Conservation (phyloP, 2,113 vertebrate genomes). For the Catharus minimus region DNA sequence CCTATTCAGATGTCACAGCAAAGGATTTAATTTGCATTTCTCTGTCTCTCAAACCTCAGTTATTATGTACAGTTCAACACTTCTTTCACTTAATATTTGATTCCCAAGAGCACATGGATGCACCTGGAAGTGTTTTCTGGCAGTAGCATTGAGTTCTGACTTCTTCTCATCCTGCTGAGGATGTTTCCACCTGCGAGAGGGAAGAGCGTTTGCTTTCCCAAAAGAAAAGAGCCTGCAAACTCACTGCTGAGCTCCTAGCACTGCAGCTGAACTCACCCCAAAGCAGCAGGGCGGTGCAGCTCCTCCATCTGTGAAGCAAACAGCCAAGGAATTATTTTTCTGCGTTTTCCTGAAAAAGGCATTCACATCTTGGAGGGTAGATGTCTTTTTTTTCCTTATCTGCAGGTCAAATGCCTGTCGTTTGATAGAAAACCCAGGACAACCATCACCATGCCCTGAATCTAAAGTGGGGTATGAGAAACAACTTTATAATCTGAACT, state of each 20-base stretch:
- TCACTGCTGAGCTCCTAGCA: background rate
- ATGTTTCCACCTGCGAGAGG: background rate
- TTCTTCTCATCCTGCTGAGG: background rate
- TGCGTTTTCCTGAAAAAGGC: background rate
- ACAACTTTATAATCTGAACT: background rate
- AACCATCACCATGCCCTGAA: fast-evolving
- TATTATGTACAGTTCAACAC: background rate
- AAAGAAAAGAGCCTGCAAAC: background rate
- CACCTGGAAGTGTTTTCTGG: background rate
- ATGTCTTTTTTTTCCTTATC: background rate
- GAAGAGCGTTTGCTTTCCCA: background rate
- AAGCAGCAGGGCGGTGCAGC: background rate
- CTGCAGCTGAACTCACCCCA: background rate
- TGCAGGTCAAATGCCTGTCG: background rate
- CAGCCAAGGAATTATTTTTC: background rate
- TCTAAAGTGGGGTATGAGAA: background rate
- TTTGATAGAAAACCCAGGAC: background rate
- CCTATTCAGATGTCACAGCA: background rate
- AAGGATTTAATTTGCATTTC: background rate
- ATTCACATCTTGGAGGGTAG: background rate
- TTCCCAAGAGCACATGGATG: background rate
- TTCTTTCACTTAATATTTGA: background rate
- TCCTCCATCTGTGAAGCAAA: background rate
- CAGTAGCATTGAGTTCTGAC: background rate
- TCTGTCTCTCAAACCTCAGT: background rate